Evolutionary conservation across 2,113 vertebrate species (phyloP), one percentile per base, ranked within the genome.

Genomic region (Rissa tridactyla): DNA sequence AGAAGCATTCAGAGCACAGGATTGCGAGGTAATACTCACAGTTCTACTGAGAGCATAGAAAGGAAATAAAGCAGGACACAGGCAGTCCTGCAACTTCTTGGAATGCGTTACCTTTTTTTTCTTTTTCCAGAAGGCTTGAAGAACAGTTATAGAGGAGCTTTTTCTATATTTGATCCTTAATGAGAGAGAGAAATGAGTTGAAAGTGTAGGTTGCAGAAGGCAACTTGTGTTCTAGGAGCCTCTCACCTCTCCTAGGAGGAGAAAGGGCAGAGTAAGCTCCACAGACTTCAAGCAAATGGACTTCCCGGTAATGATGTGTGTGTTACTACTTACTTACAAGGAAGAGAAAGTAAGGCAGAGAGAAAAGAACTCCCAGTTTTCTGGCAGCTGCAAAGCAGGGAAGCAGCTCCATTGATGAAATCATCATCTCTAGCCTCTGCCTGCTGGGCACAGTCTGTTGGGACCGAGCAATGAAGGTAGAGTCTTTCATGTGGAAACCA

Each of bases 371-470:
- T 57, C 30, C 17, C 0, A 0, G 19, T 95, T 82, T 87, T 71
- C 70, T 85, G 61, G 23, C 87, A 92, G 61, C 21, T 92, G 70
- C 54, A 82, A 76, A 91, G 42, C 52, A 89, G 25, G 0, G 1
- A 83, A 92, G 42, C 22, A 64, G 34, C 12, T 21, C 30, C 52
- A 40, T 13, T 40, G 66, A 90, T 36, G 69, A 96, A 96, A 91
- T 76, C 52, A 71, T 90, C 75, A 46, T 68, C 47, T 87, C 70
- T 10, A 61, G 12, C 36, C 40, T 87, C 51, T 91, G 81, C 91
- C 93, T 94, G 78, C 94, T 92, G 91, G 64, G 88, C 58, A 82
- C 36, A 61, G 58, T 60, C 82, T 90, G 58, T 94, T 79, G 91
- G 83, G 89, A 78, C 38, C 4, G 1, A 95, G 93, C 46, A 68